These are phyloP conservation scores for Iguana delicatissima DNA, from an alignment of 2,797 vertebrate genomes.

Conservation along the genomic window DNA sequence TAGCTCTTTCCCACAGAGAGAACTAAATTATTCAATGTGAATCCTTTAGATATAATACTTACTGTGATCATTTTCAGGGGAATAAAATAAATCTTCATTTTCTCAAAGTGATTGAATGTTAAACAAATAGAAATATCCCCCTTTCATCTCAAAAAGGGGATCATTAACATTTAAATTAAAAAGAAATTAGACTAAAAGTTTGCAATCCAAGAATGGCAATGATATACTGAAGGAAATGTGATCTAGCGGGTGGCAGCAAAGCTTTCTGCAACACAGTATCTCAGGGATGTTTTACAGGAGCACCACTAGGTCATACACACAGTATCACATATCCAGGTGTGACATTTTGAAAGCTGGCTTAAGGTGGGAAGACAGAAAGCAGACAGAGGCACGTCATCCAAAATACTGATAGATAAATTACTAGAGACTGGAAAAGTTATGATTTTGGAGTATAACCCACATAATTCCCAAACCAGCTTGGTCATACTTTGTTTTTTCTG, in stretches of 20 bases:
- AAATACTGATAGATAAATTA: not conserved
- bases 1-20: conserved; percentile 10
- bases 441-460: no score
- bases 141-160: conserved; percentile 43
- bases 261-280: conserved; percentile 15
- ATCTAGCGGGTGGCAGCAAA: conserved; percentile 60
- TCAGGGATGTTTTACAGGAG: conserved; percentile 59
- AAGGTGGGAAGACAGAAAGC: not conserved
- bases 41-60: conserved; percentile 46
- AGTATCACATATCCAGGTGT: conserved; percentile 50
- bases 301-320: conserved; percentile 33
- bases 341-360: not conserved
- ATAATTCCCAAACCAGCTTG: no score
- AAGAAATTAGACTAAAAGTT: conserved; percentile 65
- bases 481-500: not conserved
- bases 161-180: conserved; percentile 73
- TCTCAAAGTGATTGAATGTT: conserved; percentile 41
- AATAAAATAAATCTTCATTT: conserved; percentile 64
- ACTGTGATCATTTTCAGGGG: conserved; percentile 38
- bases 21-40: conserved; percentile 43
- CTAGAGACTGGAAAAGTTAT: no score
- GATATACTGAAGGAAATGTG: conserved; percentile 61
- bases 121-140: conserved; percentile 45
- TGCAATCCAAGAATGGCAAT: conserved; percentile 23
- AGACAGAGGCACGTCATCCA: conserved; percentile 30